These are phyloP conservation scores for Dendrocincla fuliginosa DNA, from an alignment of 2,797 vertebrate species.

Conservation along the genomic window DNA sequence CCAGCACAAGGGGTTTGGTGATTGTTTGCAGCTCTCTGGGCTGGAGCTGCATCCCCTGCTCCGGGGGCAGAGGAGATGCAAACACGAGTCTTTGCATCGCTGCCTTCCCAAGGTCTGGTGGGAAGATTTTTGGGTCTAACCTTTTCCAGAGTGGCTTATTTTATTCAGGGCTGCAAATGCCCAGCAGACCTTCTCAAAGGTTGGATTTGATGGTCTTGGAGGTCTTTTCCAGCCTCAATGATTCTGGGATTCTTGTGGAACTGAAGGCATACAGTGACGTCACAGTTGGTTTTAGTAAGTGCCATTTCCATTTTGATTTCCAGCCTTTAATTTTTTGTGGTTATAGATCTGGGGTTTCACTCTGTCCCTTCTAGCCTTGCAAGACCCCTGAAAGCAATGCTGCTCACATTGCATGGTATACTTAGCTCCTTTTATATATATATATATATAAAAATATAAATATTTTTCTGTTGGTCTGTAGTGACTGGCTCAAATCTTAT, in stretches of 20 bases:
- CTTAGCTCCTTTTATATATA: neutral
- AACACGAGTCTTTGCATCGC: fast-evolving
- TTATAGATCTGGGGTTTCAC: neutral
- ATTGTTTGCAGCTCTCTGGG: neutral
- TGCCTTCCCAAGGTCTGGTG: fast-evolving
- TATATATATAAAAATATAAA: neutral
- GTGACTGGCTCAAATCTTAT: neutral
- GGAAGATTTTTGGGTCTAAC: no score
- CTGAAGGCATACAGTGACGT: neutral
- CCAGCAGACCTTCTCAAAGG: neutral
- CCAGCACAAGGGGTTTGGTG: neutral
- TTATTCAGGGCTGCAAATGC: neutral
- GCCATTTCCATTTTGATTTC: neutral
- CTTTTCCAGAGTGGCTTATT: neutral
- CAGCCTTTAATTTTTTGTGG: neutral
- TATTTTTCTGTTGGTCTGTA: neutral
- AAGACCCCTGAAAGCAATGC: neutral
- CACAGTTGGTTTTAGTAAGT: neutral
- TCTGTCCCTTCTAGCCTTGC: neutral
- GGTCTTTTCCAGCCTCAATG: neutral
- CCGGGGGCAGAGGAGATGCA: neutral
- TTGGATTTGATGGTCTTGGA: neutral
- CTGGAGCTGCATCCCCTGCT: neutral
- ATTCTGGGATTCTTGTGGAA: neutral
- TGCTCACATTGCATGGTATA: fast-evolving